A percentile compares a stretch with the other conserved stretches of the same genome.
Evolutionary conservation across 1,140 invertebrate genomes (phyloP).

Genomic region (Drusus annulatus): DNA sequence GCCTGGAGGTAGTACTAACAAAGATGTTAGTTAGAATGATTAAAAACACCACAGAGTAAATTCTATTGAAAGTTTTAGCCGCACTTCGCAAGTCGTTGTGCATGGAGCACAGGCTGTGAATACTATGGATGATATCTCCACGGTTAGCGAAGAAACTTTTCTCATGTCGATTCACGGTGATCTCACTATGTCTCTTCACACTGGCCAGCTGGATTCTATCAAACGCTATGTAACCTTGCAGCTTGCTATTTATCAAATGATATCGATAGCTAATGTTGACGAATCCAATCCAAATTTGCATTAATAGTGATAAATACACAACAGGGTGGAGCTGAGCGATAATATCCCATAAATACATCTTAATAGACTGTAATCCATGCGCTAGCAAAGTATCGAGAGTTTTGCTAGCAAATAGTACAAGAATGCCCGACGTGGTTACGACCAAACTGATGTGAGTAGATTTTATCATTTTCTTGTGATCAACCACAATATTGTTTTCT

Average conservation of each 20-base stretch:
- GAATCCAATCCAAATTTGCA: slow-evolving; percentile 27
- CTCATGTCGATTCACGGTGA: slow-evolving; percentile 19
- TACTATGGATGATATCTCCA: not conserved
- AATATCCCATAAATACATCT: slow-evolving; percentile 2
- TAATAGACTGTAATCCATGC: not conserved
- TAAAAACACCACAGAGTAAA: slow-evolving; percentile 33
- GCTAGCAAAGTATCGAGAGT: not conserved
- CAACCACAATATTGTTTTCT: not conserved
- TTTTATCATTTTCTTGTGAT: not conserved
- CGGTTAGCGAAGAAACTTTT: slow-evolving; percentile 15
- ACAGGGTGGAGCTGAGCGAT: not conserved
- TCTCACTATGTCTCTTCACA: not conserved
- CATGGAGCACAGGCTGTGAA: slow-evolving; percentile 34
- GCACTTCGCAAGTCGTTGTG: slow-evolving; percentile 27
- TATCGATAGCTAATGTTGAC: slow-evolving; percentile 32
- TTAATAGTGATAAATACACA: slow-evolving; percentile 7
- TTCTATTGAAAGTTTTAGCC: slow-evolving; percentile 17
- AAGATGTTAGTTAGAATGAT: slow-evolving; percentile 30
- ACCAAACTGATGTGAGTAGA: not conserved
- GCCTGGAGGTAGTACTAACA: slow-evolving; percentile 9
- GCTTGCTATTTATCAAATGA: slow-evolving; percentile 22
- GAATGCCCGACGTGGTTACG: not conserved
- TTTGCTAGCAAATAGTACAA: not conserved
- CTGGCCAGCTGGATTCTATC: not conserved
- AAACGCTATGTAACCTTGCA: slow-evolving; percentile 2